phyloP scores from a whole-genome alignment of 2,113 vertebrate species.

The Castor canadensis region DNA sequence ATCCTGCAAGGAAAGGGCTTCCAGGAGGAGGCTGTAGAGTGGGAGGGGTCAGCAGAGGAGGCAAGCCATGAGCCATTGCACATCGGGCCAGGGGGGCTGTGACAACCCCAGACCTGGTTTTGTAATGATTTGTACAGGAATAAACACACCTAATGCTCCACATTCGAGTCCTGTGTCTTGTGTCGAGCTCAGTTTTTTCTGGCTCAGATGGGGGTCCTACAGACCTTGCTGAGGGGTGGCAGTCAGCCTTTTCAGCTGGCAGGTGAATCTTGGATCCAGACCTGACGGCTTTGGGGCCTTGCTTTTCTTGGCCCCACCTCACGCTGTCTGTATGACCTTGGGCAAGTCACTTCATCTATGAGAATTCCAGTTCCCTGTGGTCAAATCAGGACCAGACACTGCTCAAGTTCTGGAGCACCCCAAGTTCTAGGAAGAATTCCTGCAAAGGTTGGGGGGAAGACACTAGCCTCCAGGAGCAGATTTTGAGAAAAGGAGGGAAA shows the following conservation, averaged over 20 bases:
- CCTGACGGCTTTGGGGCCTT: neutral
- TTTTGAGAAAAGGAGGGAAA: neutral
- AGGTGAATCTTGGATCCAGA: neutral
- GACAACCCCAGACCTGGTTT: constrained; percentile 62
- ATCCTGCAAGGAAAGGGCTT: constrained; percentile 42
- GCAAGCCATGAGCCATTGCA: constrained; percentile 45
- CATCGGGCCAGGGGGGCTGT: neutral
- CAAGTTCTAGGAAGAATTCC: neutral
- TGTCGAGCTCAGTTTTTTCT: neutral
- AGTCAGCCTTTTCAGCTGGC: neutral
- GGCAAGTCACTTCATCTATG: neutral
- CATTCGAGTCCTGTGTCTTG: neutral
- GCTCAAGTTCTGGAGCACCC: neutral
- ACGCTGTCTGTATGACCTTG: neutral
- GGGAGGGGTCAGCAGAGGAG: neutral
- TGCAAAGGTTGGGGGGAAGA: neutral
- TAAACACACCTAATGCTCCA: constrained; percentile 66
- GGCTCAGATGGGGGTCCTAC: neutral
- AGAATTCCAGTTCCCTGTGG: neutral
- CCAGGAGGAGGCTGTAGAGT: neutral
- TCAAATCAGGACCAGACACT: neutral
- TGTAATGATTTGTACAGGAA: constrained; percentile 81
- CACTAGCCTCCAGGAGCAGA: neutral
- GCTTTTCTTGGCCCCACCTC: neutral
- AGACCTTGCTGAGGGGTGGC: neutral